These are phyloP conservation scores for Macrocentrus cingulum DNA, from an alignment of 1,140 invertebrate genomes.

Conservation along the genomic window DNA sequence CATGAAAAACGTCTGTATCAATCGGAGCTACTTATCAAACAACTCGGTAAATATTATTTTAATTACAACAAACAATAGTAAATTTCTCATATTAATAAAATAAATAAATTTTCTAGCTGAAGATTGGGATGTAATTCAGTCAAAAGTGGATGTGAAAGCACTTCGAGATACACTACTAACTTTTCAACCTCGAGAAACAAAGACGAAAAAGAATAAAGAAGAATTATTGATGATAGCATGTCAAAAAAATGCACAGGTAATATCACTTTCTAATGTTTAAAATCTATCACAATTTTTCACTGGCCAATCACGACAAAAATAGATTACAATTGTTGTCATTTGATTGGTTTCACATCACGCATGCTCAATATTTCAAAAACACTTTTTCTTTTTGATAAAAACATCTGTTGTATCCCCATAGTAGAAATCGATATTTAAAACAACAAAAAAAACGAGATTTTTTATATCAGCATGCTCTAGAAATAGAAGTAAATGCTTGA, in stretches of 20 bases:
- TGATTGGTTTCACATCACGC: background rate
- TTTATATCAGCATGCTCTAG: background rate
- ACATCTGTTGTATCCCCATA: no score
- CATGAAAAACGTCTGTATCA: conserved; percentile 59
- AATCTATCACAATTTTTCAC: background rate
- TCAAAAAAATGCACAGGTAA: conserved; percentile 39
- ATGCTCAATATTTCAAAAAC: no score
- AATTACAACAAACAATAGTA: background rate
- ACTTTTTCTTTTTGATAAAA: no score
- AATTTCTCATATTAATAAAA: conserved; percentile 1
- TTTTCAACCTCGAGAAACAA: conserved; percentile 43
- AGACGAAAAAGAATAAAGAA: conserved; percentile 50
- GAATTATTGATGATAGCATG: conserved; percentile 39
- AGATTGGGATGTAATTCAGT: conserved; percentile 40
- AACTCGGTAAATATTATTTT: conserved; percentile 53
- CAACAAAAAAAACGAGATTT: background rate
- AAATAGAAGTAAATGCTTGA: no score
- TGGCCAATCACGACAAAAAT: background rate
- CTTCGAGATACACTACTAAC: conserved; percentile 41
- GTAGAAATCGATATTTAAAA: no score
- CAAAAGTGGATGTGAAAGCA: conserved; percentile 36
- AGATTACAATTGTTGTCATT: background rate
- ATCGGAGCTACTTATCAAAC: conserved; percentile 55
- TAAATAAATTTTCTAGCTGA: conserved; percentile 35
- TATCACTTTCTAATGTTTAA: conserved; percentile 10